Evolutionary conservation across 2,888 invertebrate genomes (phyloP), one percentile per base, ranked within the genome.

Genomic region (Sturmia bella): DNA sequence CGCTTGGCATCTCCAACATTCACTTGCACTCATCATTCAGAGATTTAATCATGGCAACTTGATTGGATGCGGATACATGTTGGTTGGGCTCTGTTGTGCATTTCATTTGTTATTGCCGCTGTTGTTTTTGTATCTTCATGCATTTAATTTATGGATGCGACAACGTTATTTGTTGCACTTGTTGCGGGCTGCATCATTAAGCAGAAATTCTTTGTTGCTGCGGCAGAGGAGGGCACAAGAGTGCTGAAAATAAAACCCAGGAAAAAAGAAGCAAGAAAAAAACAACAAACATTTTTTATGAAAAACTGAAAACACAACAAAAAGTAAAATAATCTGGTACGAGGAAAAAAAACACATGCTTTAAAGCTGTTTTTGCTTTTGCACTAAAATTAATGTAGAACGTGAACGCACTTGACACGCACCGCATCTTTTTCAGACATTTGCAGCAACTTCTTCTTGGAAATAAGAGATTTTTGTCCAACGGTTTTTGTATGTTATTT

Each of bases 61-160:
- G 59, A 68, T 61, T 56, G 76, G 48, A 72, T 68, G 61, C 61
- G 76, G 72, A 72, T 72, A 41, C 66, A 48, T 54, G 50, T 68
- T 61, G 63, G 54, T 7, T 45, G 39, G 32, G 15, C n/a, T n/a
- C n/a, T 64, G 13, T 74, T 61, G 45, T 72, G 45, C 61, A 59
- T 75, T 75, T 54, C 64, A 56, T 75, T 64, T 80, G 57, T 41
- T 70, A 70, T 70, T 54, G 11, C 27, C 7, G n/a, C 37, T 57
- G 32, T 15, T 52, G 5, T 52, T 54, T 52, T 61, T n/a, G 21
- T 54, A 24, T 27, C 61, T 73, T 39, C n/a, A 15, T 45, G 59
- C 64, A 78, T 82, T 82, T 78, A 78, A 78, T 82, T 82, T 82
- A 78, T 74, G 61, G 66, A 74, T 74, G 82, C 78, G 78, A 82